phyloP scores from a whole-genome alignment of 2,113 vertebrate species.

The Lycocorax pyrrhopterus region DNA sequence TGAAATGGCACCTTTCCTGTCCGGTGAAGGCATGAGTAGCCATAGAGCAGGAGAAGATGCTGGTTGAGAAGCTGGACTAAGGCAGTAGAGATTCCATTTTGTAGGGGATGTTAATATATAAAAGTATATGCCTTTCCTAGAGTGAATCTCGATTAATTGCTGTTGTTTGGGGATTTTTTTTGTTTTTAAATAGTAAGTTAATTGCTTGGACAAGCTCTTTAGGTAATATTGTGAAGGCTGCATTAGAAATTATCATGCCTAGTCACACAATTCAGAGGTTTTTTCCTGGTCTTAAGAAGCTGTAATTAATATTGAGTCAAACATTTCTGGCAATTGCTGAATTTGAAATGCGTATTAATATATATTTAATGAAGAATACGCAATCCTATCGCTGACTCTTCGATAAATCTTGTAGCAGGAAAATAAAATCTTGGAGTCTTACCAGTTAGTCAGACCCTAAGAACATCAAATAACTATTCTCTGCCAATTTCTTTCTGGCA shows the following conservation, averaged over 20 bases:
- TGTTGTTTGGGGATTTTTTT: neutral
- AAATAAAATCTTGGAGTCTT: conserved; percentile 14
- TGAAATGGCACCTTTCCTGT: neutral
- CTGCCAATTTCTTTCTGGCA: neutral
- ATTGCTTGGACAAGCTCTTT: neutral
- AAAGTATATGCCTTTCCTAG: neutral
- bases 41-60: neutral
- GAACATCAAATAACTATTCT: neutral
- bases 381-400: neutral
- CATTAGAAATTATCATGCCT: neutral
- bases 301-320: neutral
- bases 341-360: neutral
- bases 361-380: conserved; percentile 4
- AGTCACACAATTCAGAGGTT: neutral
- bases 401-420: neutral
- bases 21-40: neutral
- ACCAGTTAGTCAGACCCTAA: neutral
- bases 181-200: neutral
- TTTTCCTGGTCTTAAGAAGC: neutral
- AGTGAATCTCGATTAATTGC: neutral
- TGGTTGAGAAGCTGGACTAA: neutral
- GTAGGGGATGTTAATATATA: neutral
- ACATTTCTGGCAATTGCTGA: neutral
- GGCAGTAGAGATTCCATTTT: neutral
- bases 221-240: neutral